Base-by-base conservation (phyloP, 1,140 invertebrate genomes). In the Halyomorpha halys region DNA sequence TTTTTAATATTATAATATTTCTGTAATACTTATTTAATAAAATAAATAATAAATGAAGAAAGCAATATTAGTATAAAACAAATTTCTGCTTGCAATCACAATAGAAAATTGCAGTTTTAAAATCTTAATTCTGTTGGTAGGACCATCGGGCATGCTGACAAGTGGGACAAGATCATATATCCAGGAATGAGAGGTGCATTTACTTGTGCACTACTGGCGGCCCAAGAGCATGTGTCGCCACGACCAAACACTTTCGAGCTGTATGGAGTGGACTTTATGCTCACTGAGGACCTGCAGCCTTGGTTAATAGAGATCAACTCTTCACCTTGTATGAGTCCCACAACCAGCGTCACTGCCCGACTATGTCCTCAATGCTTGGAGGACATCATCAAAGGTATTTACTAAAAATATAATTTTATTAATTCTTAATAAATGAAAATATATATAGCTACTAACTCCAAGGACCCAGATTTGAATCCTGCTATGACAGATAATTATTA, bases 261-360 rank as follows among this genome's bases (percentile, higher is more conserved):
- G 5, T 96, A 93, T 70, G 93, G 93, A 47, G 92, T 92, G 2
- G 93, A 96, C 76, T 96, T 95, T 73, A 94, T 96, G 86, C 70
- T 84, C 13, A 87, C 87, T 62, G 89, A 94, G 65, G 90, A 95
- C 73, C 90, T 89, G 68, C 85, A 83, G 59, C 90, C 91, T 0
- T 95, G 91, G 90, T 76, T 96, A 0, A 90, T 97, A 67, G 94
- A 97, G 74, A 96, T 97, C 66, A 96, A 97, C 73, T 93, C 89
- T 9, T 91, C 90, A 75, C 93, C 93, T 0, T 91, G 91, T 71
- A 83, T 97, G 79, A 89, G 90, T 39, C 81, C 86, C 13, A 91
- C 87, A 1, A 95, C 92, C 0, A 89, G 85, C 65, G 90, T 96
- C 0, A 97, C 93, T 0, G 85, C 89, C 0, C 76, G 86, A 63